Evolutionary conservation across 2,797 vertebrate species (phyloP).

Genomic region (Hippocampus kuda): DNA sequence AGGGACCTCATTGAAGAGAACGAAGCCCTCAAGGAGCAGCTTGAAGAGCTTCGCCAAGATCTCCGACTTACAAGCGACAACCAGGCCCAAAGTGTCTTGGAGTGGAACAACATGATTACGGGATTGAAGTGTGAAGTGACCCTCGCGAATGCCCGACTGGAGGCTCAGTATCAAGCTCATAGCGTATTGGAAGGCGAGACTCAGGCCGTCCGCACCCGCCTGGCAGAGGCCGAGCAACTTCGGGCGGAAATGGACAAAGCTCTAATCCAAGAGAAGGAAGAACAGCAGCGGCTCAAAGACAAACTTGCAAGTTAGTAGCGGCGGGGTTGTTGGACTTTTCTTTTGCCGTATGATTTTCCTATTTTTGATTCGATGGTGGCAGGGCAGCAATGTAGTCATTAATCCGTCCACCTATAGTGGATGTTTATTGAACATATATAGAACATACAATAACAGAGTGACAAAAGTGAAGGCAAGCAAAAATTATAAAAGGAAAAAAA

Average conservation of each 20-base stretch:
- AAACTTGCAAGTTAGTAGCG: constrained; percentile 52
- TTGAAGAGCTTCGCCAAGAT: constrained; percentile 74
- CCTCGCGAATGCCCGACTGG: constrained; percentile 65
- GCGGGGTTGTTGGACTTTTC: background rate
- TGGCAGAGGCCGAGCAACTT: constrained; percentile 64
- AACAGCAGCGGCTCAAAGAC: constrained; percentile 61
- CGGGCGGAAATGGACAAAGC: constrained; percentile 67
- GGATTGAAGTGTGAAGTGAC: constrained; percentile 71
- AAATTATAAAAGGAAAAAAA: too few relatives aligned
- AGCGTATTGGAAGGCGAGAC: constrained; percentile 73
- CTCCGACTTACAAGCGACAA: constrained; percentile 77
- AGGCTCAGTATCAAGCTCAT: constrained; percentile 75
- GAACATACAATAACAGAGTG: too few relatives aligned
- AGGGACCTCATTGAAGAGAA: constrained; percentile 73
- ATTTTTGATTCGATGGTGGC: background rate
- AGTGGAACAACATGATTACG: constrained; percentile 73
- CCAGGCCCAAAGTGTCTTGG: constrained; percentile 75
- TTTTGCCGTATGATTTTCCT: background rate
- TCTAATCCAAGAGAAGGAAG: constrained; percentile 77
- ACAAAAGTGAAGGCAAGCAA: too few relatives aligned
- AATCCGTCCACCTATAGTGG: too few relatives aligned
- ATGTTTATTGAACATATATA: too few relatives aligned
- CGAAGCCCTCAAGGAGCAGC: constrained; percentile 74
- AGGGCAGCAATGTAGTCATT: too few relatives aligned
- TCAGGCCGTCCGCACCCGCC: constrained; percentile 65